A percentile compares a stretch with the other conserved stretches of the same genome.
These are phyloP conservation scores for Serinus canaria DNA, from an alignment of 2,113 vertebrate species.

Conservation along the genomic window DNA sequence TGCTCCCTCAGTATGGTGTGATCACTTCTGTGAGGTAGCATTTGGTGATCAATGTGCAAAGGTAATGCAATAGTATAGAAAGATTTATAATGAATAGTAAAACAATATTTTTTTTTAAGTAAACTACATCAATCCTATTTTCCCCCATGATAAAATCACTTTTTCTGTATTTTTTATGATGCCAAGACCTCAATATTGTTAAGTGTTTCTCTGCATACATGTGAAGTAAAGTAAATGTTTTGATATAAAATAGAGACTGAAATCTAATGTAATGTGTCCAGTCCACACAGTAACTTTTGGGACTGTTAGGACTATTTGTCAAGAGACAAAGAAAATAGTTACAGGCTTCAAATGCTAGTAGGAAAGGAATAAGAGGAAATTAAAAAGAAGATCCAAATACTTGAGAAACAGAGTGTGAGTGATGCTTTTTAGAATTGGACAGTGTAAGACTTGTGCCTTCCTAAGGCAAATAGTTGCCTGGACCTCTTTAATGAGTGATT, in stretches of 20 bases:
- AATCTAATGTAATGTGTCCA: not conserved
- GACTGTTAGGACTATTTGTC: not conserved
- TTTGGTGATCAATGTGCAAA: not conserved
- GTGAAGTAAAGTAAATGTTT: not conserved
- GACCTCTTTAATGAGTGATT: not conserved
- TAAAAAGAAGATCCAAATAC: not conserved
- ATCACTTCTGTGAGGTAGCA: not conserved
- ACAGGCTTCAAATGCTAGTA: not conserved
- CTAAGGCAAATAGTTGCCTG: not conserved
- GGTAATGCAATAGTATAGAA: not conserved
- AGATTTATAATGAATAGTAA: not conserved
- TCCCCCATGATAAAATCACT: not conserved
- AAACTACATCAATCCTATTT: not conserved
- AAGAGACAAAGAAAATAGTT: not conserved
- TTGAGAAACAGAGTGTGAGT: not conserved
- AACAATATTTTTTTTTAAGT: not conserved
- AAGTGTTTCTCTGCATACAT: not conserved
- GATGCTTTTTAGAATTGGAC: not conserved
- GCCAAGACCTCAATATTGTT: not conserved
- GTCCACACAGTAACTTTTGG: not conserved
- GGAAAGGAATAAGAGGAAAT: not conserved
- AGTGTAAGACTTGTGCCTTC: not conserved
- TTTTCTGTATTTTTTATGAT: not conserved
- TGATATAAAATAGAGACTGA: not conserved
- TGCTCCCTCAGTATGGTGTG: rapidly evolving